Percentiles rank a stretch among this genome's conserved stretches.
Conservation (phyloP, 2,888 invertebrate species). For the Blastobasis adustella region DNA sequence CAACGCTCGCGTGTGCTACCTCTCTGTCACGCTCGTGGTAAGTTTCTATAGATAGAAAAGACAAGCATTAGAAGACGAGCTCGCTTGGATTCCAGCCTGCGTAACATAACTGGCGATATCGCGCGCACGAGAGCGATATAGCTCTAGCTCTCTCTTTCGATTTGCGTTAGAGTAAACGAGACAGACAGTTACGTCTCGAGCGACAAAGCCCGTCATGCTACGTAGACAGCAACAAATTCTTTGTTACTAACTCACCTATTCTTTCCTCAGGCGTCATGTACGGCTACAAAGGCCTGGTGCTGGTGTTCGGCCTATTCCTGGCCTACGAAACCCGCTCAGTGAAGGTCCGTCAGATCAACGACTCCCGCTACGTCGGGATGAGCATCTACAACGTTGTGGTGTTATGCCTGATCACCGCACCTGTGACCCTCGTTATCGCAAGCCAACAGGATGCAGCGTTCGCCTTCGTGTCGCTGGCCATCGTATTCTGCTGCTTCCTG, state of each 20-base stretch:
- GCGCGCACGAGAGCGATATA: too few species aligned
- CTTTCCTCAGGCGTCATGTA: conserved; percentile 87
- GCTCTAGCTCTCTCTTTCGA: conserved; percentile 9
- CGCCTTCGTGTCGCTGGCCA: conserved; percentile 96
- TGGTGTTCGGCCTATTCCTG: conserved; percentile 97
- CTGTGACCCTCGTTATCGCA: conserved; percentile 97
- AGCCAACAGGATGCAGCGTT: conserved; percentile 98
- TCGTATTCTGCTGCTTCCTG: conserved; percentile 97
- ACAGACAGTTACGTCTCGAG: too few species aligned
- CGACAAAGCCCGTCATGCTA: background rate
- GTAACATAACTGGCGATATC: too few species aligned
- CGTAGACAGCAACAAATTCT: background rate
- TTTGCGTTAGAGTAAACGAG: background rate
- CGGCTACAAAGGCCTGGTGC: conserved; percentile 96
- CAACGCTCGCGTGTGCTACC: too few species aligned
- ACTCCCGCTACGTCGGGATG: conserved; percentile 98
- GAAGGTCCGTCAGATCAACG: conserved; percentile 97
- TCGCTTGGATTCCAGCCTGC: too few species aligned
- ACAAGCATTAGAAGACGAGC: too few species aligned
- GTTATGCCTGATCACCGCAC: conserved; percentile 97
- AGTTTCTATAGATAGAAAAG: too few species aligned
- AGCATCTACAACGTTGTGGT: conserved; percentile 99
- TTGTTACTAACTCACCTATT: too few species aligned
- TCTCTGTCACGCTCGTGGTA: too few species aligned
- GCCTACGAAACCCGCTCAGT: conserved; percentile 99